A percentile compares a stretch with the other conserved stretches of the same genome.
phyloP scores from a whole-genome alignment of 2,888 invertebrate species.

The Euspilapteryx auroguttella region DNA sequence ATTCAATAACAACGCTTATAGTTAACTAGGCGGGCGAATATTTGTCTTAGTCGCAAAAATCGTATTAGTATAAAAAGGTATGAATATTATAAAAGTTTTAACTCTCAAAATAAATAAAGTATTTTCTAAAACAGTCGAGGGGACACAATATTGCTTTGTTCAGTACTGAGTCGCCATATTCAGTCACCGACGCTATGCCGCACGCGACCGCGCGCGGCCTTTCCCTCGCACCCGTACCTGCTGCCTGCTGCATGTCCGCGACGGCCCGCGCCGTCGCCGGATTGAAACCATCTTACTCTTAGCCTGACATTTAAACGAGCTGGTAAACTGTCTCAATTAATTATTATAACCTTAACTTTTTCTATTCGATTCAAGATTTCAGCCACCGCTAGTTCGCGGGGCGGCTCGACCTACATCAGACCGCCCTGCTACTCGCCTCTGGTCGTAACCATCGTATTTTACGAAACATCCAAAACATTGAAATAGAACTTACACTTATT shows the following conservation, averaged over 20 bases:
- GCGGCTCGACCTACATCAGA: conserved; percentile 32
- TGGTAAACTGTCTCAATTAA: conserved; percentile 31
- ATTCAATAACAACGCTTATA: no score
- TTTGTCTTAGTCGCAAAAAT: conserved; percentile 11
- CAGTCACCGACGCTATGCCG: conserved; percentile 44
- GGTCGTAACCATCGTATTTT: conserved; percentile 20
- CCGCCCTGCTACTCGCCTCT: conserved; percentile 21
- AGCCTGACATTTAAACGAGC: conserved; percentile 39
- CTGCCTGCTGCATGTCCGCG: not conserved
- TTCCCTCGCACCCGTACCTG: conserved; percentile 20
- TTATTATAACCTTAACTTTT: conserved; percentile 25
- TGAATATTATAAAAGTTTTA: conserved; percentile 48
- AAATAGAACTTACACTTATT: conserved; percentile 19
- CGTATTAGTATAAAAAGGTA: conserved; percentile 46
- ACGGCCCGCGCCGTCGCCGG: not conserved
- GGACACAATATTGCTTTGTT: conserved; percentile 44
- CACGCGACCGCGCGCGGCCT: conserved; percentile 15
- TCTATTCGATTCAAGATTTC: conserved; percentile 49
- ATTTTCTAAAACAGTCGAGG: conserved; percentile 58
- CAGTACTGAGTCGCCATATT: conserved; percentile 30
- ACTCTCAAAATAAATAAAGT: conserved; percentile 59
- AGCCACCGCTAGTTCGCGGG: conserved; percentile 51
- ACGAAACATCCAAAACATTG: conserved; percentile 28
- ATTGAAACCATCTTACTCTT: conserved; percentile 1
- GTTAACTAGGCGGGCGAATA: conserved; percentile 51